Evolutionary conservation across 1,140 invertebrate species (phyloP).

Genomic region (Drosophila mayri): DNA sequence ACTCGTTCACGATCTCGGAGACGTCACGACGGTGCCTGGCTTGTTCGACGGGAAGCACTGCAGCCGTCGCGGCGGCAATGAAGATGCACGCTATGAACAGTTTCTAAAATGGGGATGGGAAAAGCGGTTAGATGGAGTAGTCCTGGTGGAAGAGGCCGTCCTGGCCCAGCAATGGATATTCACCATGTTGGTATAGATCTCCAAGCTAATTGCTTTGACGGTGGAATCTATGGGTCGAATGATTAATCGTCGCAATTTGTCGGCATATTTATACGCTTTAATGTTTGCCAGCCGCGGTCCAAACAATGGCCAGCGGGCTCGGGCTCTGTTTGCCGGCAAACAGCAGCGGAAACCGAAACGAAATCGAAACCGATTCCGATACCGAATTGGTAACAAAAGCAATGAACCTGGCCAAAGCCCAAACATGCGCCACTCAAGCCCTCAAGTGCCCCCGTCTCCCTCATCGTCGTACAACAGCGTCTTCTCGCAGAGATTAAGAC

Average conservation of each 20-base stretch:
- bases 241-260: constrained; percentile 83
- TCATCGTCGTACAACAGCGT: constrained; percentile 3
- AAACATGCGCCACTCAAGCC: constrained; percentile 75
- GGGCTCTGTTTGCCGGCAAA: constrained; percentile 71
- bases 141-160: constrained; percentile 22
- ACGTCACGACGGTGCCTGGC: constrained; percentile 79
- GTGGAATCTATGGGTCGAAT: constrained; percentile 81
- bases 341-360: constrained; percentile 37
- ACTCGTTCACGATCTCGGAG: constrained; percentile 69
- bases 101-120: constrained; percentile 58
- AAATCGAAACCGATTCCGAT: constrained; percentile 26
- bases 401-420: constrained; percentile 58
- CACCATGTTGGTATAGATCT: constrained; percentile 79
- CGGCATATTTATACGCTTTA: constrained; percentile 77
- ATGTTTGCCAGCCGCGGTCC: constrained; percentile 66
- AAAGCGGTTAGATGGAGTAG: constrained; percentile 2
- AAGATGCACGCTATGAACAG: constrained; percentile 76
- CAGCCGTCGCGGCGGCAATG: constrained; percentile 81
- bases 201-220: constrained; percentile 76
- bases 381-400: constrained; percentile 49
- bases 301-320: constrained; percentile 68
- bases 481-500: constrained; percentile 35
- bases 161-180: constrained; percentile 40
- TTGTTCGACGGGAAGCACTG: constrained; percentile 83
- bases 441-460: constrained; percentile 65